Conservation (phyloP, 37 sponge, comb jelly and placozoan genomes). For the Diacarnus erythraeanus region DNA sequence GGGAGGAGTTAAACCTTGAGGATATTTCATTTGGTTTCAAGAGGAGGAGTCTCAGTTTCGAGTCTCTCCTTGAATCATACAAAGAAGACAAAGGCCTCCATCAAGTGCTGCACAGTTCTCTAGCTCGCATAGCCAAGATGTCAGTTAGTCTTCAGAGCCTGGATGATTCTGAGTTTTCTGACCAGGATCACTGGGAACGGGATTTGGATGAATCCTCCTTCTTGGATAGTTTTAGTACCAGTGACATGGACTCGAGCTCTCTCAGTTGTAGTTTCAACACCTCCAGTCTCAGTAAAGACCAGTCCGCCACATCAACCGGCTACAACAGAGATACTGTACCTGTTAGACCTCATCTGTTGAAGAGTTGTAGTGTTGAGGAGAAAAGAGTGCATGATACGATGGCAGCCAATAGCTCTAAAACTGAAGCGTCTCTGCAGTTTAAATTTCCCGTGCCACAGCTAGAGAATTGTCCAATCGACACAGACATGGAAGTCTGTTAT, state of each 20-base stretch:
- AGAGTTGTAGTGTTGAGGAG: not conserved
- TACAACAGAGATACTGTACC: not conserved
- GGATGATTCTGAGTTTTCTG: not conserved
- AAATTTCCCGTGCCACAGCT: not conserved
- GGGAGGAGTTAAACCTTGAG: not conserved
- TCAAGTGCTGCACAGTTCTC: not conserved
- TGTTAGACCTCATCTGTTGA: not conserved
- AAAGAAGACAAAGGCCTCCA: not conserved
- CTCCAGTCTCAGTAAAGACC: not conserved
- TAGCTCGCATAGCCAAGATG: not conserved
- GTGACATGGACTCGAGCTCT: not conserved
- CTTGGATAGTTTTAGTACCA: not conserved
- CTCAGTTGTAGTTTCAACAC: not conserved
- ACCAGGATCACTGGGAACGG: not conserved
- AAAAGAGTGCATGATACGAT: not conserved
- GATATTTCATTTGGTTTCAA: conserved; percentile 3
- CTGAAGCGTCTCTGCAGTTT: not conserved
- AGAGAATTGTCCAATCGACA: no score
- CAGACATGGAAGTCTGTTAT: not conserved
- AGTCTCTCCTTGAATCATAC: not conserved
- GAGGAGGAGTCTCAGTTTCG: not conserved
- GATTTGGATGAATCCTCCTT: not conserved
- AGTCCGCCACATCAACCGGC: not conserved
- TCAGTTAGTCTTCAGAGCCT: not conserved
- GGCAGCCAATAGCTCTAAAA: no score